phyloP scores from a whole-genome alignment of 2,113 vertebrate species.

The Phasianus colchicus region DNA sequence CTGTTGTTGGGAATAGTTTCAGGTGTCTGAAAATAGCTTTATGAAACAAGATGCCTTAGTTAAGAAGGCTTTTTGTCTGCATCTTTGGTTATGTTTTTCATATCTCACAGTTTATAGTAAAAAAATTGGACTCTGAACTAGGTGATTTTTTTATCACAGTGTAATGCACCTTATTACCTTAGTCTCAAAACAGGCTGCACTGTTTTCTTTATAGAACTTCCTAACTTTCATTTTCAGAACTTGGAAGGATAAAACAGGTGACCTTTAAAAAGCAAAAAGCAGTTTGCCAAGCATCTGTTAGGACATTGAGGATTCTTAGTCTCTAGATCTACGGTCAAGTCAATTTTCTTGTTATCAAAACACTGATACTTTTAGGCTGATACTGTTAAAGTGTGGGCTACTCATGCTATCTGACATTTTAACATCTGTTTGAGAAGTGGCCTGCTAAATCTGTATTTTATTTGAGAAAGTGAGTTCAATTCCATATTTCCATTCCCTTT shows the following conservation, averaged over 20 bases:
- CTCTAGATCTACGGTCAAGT: background rate
- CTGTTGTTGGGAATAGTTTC: background rate
- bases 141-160: background rate
- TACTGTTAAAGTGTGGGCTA: background rate
- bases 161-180: background rate
- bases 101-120: background rate
- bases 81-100: background rate
- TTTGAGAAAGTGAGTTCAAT: background rate
- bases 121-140: background rate
- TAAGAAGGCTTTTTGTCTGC: background rate
- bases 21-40: background rate
- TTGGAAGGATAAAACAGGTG: background rate
- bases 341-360: constrained; percentile 35
- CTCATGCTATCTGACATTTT: background rate
- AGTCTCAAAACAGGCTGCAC: background rate
- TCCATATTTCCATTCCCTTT: background rate
- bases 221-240: background rate
- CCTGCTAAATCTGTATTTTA: background rate
- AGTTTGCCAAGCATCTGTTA: background rate
- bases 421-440: background rate
- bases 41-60: background rate
- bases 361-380: background rate
- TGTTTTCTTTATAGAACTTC: background rate
- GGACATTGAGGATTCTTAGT: background rate
- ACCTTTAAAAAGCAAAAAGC: constrained; percentile 35